A percentile compares a stretch with the other conserved stretches of the same genome.
Evolutionary conservation across 2,888 invertebrate species (phyloP).

Genomic region (Cephus pulcher): DNA sequence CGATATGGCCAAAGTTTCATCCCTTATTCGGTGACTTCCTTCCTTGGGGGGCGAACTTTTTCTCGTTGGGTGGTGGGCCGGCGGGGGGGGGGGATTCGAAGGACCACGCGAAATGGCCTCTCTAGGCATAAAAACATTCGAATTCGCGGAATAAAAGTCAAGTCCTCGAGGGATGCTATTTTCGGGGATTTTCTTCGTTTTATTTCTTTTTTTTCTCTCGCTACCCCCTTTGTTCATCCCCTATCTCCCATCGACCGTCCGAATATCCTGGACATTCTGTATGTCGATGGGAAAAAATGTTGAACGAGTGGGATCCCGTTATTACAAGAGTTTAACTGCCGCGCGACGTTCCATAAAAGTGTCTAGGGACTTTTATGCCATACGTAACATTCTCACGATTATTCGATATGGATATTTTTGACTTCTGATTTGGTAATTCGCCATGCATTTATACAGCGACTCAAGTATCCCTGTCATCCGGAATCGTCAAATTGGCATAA

Average conservation of each 20-base stretch:
- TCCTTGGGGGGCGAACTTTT: too few species aligned
- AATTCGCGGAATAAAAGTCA: constrained; percentile 1
- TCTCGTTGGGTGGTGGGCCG: too few species aligned
- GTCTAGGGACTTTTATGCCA: neutral
- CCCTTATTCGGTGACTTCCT: too few species aligned
- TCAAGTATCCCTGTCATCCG: neutral
- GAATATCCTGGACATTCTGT: neutral
- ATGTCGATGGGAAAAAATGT: neutral
- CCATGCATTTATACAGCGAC: neutral
- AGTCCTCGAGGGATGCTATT: neutral
- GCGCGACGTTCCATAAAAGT: neutral
- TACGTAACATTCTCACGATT: neutral
- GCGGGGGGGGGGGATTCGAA: too few species aligned
- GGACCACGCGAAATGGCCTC: neutral
- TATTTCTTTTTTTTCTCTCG: constrained; percentile 13
- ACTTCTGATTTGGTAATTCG: neutral
- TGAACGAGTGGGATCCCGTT: neutral
- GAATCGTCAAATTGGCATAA: neutral
- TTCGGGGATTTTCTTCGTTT: constrained; percentile 1
- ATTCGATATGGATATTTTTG: neutral
- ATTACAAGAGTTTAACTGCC: neutral
- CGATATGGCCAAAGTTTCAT: too few species aligned
- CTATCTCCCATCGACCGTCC: neutral
- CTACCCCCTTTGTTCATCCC: neutral
- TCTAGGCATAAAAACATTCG: neutral